These are phyloP conservation scores for Polypterus bichir DNA, from an alignment of 2,113 vertebrate species.

Conservation along the genomic window DNA sequence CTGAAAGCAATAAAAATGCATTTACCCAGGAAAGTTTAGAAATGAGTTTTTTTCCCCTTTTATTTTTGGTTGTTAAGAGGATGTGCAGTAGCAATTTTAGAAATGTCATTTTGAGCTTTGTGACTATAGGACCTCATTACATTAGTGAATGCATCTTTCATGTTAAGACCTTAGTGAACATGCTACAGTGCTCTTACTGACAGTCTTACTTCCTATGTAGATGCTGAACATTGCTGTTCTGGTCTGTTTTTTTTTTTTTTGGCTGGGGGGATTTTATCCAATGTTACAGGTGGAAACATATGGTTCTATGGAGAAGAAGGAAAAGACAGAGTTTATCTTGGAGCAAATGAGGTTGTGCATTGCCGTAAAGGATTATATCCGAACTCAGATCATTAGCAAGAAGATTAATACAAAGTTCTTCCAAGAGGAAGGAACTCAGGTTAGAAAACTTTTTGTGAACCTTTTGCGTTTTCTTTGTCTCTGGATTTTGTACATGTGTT, in stretches of 20 bases:
- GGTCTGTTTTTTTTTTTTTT: not conserved
- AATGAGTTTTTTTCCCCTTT: no score
- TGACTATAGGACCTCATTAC: no score
- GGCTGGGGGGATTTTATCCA: not conserved
- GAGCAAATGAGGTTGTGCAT: slow-evolving; percentile 97
- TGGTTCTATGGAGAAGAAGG: slow-evolving; percentile 97
- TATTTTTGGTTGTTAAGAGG: no score
- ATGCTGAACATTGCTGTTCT: no score
- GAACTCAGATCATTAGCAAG: slow-evolving; percentile 98
- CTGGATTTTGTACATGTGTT: not conserved
- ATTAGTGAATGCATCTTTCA: no score
- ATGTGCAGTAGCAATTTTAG: no score
- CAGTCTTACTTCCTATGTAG: no score
- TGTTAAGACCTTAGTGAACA: no score
- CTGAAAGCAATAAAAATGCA: no score
- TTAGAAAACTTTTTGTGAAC: slow-evolving; percentile 32
- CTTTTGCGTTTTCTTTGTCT: not conserved
- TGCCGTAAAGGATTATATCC: slow-evolving; percentile 94
- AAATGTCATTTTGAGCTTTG: no score
- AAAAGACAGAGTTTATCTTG: slow-evolving; percentile 92
- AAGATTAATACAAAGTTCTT: slow-evolving; percentile 98
- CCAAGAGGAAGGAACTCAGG: slow-evolving; percentile 86
- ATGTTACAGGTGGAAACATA: slow-evolving; percentile 84
- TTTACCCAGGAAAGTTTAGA: not conserved
- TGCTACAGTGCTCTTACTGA: no score